Percentiles rank a stretch among this genome's conserved stretches.
phyloP scores from a whole-genome alignment of 2,888 invertebrate species.

The Philereme transversata region DNA sequence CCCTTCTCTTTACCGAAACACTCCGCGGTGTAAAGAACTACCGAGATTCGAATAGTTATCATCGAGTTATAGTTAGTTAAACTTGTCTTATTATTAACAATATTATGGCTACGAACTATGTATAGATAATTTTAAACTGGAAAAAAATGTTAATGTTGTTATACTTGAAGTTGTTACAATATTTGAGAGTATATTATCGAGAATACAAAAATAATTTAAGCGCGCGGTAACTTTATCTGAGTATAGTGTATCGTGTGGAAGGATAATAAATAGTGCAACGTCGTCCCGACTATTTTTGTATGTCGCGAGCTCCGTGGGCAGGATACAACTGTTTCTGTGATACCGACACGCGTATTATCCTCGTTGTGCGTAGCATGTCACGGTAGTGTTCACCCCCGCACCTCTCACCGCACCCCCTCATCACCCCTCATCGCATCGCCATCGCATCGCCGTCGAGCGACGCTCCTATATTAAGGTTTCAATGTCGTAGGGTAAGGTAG shows the following conservation, averaged over 20 bases:
- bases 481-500: constrained; percentile 32
- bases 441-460: constrained; percentile 21
- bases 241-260: constrained; percentile 65
- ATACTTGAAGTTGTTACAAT: constrained; percentile 83
- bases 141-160: constrained; percentile 83
- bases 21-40: constrained; percentile 24
- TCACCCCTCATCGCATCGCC: constrained; percentile 22
- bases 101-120: constrained; percentile 70
- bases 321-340: constrained; percentile 32
- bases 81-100: constrained; percentile 65
- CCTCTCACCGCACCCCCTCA: constrained; percentile 29
- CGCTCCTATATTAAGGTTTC: constrained; percentile 29
- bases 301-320: constrained; percentile 27
- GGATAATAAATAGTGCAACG: constrained; percentile 69
- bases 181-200: constrained; percentile 83
- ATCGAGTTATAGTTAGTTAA: constrained; percentile 72
- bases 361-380: constrained; percentile 27
- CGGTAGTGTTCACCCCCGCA: constrained; percentile 29
- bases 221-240: constrained; percentile 60
- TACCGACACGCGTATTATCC: constrained; percentile 25
- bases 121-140: constrained; percentile 77
- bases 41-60: constrained; percentile 55
- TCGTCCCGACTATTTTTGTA: constrained; percentile 51
- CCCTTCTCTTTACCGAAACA: constrained; percentile 7
- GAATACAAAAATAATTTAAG: constrained; percentile 71